Conservation (phyloP, 2,113 vertebrate genomes). For the Benitochromis conjunctus region DNA sequence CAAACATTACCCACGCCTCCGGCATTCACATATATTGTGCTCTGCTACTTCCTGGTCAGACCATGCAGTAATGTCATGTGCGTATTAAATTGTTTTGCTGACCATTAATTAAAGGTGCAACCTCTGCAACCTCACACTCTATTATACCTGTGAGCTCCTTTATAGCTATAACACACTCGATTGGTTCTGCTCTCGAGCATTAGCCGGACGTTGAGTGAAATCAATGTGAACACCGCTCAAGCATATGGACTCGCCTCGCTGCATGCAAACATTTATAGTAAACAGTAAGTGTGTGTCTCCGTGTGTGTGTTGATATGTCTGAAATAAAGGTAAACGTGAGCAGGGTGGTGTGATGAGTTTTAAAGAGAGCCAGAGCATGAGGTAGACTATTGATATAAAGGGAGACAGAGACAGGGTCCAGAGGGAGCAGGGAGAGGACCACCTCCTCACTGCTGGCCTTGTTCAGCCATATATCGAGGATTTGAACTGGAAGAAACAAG, state of each 20-base stretch:
- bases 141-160: background rate
- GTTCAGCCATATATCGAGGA: constrained; percentile 14
- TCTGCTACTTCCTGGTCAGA: background rate
- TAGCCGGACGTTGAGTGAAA: background rate
- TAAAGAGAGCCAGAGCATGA: background rate
- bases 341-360: background rate
- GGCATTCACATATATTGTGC: background rate
- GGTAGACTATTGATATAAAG: background rate
- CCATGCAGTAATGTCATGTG: background rate
- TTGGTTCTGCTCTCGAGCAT: background rate
- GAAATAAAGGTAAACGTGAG: background rate
- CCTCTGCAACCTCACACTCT: background rate
- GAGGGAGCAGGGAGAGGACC: constrained; percentile 10
- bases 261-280: background rate
- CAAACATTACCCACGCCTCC: background rate
- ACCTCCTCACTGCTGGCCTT: background rate
- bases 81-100: background rate
- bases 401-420: background rate
- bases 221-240: background rate
- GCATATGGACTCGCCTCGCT: background rate
- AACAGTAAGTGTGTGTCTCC: background rate
- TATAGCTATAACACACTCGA: background rate
- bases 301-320: background rate
- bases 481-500: constrained; percentile 27
- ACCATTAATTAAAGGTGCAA: background rate